phyloP scores from a whole-genome alignment of 2,113 vertebrate genomes.

The Mirounga angustirostris region DNA sequence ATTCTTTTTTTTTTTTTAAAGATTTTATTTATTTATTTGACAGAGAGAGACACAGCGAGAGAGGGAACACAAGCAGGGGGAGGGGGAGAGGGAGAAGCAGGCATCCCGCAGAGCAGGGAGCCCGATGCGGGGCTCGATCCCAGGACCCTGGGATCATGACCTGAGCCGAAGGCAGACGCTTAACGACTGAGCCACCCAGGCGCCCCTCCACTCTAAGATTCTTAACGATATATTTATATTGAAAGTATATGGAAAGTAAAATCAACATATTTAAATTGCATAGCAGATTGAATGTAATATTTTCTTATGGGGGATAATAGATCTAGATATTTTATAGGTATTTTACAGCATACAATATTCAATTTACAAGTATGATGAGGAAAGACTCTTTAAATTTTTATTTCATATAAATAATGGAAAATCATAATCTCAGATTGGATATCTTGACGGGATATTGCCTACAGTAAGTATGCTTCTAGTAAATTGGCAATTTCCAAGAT shows the following conservation, averaged over 20 bases:
- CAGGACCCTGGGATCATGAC: no score
- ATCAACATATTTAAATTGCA: background rate
- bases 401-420: conserved; percentile 29
- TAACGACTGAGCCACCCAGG: no score
- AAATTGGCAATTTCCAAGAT: background rate
- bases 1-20: background rate
- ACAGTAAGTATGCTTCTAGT: background rate
- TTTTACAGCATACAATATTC: conserved; percentile 26
- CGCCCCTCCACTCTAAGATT: conserved; percentile 4
- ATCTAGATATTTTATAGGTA: background rate
- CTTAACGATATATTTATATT: conserved; percentile 7
- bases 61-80: no score
- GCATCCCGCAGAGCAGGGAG: no score
- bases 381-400: background rate
- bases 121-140: no score
- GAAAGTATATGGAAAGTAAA: background rate
- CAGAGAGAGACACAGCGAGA: no score
- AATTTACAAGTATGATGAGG: background rate
- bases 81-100: no score
- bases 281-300: background rate
- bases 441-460: background rate
- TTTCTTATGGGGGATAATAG: conserved; percentile 1
- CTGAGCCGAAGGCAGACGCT: no score
- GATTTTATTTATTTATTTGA: no score
- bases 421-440: background rate